Base-by-base conservation (phyloP, 2,888 invertebrate species). In the Synanthedon vespiformis region DNA sequence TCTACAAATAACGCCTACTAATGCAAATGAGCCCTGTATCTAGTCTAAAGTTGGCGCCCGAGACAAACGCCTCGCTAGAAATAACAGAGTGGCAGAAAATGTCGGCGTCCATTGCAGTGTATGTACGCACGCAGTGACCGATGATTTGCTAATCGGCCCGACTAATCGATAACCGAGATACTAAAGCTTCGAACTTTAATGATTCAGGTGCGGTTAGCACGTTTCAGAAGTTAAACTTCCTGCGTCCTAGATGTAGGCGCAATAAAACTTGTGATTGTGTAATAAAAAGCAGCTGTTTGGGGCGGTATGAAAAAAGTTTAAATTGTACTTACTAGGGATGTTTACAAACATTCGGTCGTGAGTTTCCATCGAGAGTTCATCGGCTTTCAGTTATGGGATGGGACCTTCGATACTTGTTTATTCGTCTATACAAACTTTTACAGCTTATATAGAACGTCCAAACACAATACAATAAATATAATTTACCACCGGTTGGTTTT, bases 41-140 rank as follows among this genome's bases (percentile, higher is more conserved):
- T 65, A 77, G 74, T 81, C 78, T 80, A 78, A 76, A 78, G 77
- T 80, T 78, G 79, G 80, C 80, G 77, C 72, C 74, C 65, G 68
- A 53, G 64, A 63, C 70, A 67, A 18, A 57, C 59, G 75, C 34
- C 34, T 34, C 34, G 34, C 77, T 78, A 78, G 75, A 82, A 86
- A 85, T 84, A 84, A 77, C 77, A 68, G 60, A 71, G 75, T 68
- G 65, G 62, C 70, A 74, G 64, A 77, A 18, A 77, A 78, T 77
- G 80, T 80, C 83, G 78, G 77, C 74, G 72, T 66, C 69, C 73
- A 74, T 77, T 72, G 70, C 67, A 71, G 63, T 16, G 16, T 2
- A 16, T 61, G 22, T 27, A n/a, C 51, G 54, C 60, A 74, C 70
- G 70, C 70, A 70, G 61, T 63, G 70, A 63, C 71, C 69, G 70